phyloP scores from a whole-genome alignment of 2,113 vertebrate genomes.

The Glaucidium brasilianum region DNA sequence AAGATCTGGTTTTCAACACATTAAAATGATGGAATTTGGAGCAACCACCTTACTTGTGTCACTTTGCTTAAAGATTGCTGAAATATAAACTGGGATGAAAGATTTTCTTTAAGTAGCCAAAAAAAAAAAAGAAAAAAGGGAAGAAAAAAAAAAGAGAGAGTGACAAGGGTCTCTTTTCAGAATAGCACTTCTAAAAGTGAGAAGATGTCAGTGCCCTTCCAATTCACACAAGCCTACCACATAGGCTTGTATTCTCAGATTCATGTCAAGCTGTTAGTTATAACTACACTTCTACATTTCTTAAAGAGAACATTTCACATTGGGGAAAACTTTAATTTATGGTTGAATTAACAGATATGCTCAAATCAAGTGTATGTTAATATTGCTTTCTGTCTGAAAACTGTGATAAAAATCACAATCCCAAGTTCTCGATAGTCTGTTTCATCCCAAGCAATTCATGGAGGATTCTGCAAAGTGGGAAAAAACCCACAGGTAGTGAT shows the following conservation, averaged over 20 bases:
- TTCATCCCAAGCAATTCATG: neutral
- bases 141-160: neutral
- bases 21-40: neutral
- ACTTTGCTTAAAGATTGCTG: neutral
- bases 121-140: neutral
- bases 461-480: neutral
- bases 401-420: slow-evolving; percentile 21
- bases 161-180: neutral
- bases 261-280: slow-evolving; percentile 12
- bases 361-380: neutral
- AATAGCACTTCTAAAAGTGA: neutral
- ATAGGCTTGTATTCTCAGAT: neutral
- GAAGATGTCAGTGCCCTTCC: slow-evolving; percentile 1
- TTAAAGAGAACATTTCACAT: slow-evolving; percentile 60
- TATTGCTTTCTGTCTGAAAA: neutral
- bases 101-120: neutral
- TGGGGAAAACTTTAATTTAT: slow-evolving; percentile 47
- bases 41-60: neutral
- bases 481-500: neutral
- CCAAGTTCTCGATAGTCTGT: neutral
- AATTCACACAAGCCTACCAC: slow-evolving; percentile 3
- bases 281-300: neutral
- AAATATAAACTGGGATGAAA: neutral
- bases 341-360: neutral
- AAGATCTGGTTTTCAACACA: neutral